Base-by-base conservation (phyloP, 1,140 invertebrate genomes). In the Drosophila serrata region DNA sequence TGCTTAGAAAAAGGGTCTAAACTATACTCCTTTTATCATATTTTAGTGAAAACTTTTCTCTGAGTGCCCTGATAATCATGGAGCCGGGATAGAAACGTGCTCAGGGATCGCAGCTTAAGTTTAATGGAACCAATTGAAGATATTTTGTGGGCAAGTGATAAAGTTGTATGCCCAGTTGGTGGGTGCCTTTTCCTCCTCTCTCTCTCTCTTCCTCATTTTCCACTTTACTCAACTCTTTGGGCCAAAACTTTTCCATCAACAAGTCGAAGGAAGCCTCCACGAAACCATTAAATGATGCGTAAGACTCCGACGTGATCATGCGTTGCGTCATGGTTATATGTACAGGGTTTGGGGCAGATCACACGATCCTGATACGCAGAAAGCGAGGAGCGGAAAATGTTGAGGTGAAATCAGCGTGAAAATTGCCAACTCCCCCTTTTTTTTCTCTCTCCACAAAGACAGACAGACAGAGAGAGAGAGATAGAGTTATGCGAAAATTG, bases 111-210 rank as follows among this genome's bases (percentile, higher is more conserved):
- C 81, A 65, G 79, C 84, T 87, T 88, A 80, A 88, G 85, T 90
- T 90, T 90, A 90, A 90, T 90, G 85, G 85, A 90, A 90, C 85
- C 85, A 90, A 90, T 90, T 90, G 85, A 75, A 90, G 85, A 90
- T 90, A 90, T 90, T 90, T 90, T 90, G 85, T 90, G 85, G 74
- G 62, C 85, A 90, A 90, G 85, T 90, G 85, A 90, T 90, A 90
- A 90, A 90, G 85, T 90, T 85, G 85, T 90, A 90, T 90, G 85
- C 77, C 68, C 79, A 81, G 77, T 84, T 77, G 81, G 73, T 85
- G 78, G 81, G 77, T 80, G 73, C 76, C 72, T 40, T 58, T 40
- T 58, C 56, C 31, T 45, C 22, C 43, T 15, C 24, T 7, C 9
- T 13, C 11, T 17, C 43, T 15, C 24, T 7, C 9, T 13, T 12